Evolutionary conservation across 2,888 invertebrate genomes (phyloP), one percentile per base, ranked within the genome.

Genomic region (Ceramica pisi): DNA sequence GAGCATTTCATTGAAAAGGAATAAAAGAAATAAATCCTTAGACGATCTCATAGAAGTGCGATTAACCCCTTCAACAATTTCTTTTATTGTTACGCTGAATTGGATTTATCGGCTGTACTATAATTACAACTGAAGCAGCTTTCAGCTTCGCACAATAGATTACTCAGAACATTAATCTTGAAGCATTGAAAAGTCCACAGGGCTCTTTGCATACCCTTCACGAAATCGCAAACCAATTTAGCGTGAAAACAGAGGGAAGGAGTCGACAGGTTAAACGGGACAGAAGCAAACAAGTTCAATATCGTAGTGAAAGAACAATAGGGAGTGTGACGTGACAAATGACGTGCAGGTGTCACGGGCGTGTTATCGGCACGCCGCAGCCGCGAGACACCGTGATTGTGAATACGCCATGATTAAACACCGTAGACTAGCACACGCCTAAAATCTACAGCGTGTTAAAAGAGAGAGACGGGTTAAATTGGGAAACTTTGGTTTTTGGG

Each of bases 331-430:
- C 90, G 91, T 94, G 94, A 95, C 94, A 95, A 95, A 95, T 93
- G 94, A 95, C 90, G 89, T 91, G 90, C 94, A 94, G 94, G 94
- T 94, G 94, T 92, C 94, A 92, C 90, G 89, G 65, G 67, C 78
- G 74, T 82, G 85, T 86, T 92, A 92, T 92, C 92, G 87, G 87
- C 79, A 78, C 78, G 82, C 85, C 82, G 80, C 91, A 91, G 91
- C 87, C 82, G 57, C 82, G 79, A 81, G 79, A 74, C 78, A 62
- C 73, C 73, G 82, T 83, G 82, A 83, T 88, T 81, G 78, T 73
- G 80, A 87, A 85, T 81, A 80, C 75, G 70, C 78, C 78, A 69
- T 78, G 71, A 84, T 85, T 82, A 75, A 85, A 78, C 68, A 63
- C 51, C 31, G 51, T 61, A 38, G 53, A 81, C 67, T 78, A 69